Evolutionary conservation across 2,888 invertebrate genomes (phyloP).

Genomic region (Conops quadrifasciatus): DNA sequence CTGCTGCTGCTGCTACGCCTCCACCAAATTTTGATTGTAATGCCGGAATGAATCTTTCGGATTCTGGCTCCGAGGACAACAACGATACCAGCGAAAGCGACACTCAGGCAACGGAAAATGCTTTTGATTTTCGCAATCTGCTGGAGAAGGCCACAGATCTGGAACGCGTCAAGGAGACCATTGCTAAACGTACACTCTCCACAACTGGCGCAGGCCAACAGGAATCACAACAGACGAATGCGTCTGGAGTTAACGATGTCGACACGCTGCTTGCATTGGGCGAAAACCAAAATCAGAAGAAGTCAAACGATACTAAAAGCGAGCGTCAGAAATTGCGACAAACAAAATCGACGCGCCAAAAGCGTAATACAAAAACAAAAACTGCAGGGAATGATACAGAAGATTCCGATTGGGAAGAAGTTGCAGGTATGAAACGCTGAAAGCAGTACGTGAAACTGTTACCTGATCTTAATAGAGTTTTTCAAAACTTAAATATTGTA

Average conservation of each 20-base stretch:
- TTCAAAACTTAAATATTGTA: neutral
- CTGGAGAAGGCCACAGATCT: conserved; percentile 70
- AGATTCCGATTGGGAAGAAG: conserved; percentile 80
- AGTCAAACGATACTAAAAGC: conserved; percentile 31
- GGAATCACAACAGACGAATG: conserved; percentile 54
- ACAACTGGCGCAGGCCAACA: conserved; percentile 32
- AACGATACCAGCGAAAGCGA: conserved; percentile 49
- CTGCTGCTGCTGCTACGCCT: conserved; percentile 46
- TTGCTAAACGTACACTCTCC: conserved; percentile 49
- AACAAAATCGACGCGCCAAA: conserved; percentile 57
- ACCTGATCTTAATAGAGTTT: conserved; percentile 15
- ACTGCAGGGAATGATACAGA: conserved; percentile 56
- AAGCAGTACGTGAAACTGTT: conserved; percentile 48
- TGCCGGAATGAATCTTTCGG: conserved; percentile 58
- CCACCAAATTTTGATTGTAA: conserved; percentile 62
- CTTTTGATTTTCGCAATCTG: conserved; percentile 66
- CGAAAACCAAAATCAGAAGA: conserved; percentile 63
- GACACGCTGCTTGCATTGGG: conserved; percentile 74
- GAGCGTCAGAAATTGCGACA: conserved; percentile 52
- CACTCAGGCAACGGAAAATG: conserved; percentile 43
- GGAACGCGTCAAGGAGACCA: conserved; percentile 70
- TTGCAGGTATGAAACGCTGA: conserved; percentile 69
- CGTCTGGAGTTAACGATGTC: conserved; percentile 66
- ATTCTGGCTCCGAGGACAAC: conserved; percentile 58
- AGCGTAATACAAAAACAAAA: conserved; percentile 58